Evolutionary conservation across 1,140 invertebrate genomes (phyloP).

Genomic region (Zaprionus tsacasi): DNA sequence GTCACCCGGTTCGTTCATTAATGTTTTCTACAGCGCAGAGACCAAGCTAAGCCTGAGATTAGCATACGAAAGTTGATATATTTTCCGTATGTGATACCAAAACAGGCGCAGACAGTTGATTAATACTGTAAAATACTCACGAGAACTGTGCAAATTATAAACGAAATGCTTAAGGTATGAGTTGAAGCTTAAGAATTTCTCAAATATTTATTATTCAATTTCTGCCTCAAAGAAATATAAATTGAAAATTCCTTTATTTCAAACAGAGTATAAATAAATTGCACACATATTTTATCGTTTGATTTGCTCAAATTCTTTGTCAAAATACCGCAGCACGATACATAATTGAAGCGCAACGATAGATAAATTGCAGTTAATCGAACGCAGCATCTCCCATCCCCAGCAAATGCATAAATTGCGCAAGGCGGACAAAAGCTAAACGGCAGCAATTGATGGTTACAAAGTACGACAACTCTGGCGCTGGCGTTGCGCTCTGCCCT

Average conservation of each 20-base stretch:
- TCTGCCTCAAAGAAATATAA: not conserved
- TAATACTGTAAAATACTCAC: no score
- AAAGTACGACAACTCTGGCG: not conserved
- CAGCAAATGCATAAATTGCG: not conserved
- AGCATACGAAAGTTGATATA: not conserved
- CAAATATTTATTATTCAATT: not conserved
- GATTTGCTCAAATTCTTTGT: not conserved
- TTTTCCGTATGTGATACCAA: not conserved
- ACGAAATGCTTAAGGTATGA: no score
- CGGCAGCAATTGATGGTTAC: not conserved
- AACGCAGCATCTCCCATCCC: not conserved
- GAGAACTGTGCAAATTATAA: not conserved
- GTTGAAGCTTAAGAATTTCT: not conserved
- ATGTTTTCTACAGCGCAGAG: conserved; percentile 10
- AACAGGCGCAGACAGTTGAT: no score
- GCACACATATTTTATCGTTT: not conserved
- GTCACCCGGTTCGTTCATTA: conserved; percentile 31
- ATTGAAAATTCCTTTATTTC: not conserved
- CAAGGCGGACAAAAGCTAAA: not conserved
- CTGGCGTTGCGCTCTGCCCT: not conserved
- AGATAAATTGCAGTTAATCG: not conserved
- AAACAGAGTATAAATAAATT: not conserved
- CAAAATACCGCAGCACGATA: not conserved
- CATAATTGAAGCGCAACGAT: not conserved
- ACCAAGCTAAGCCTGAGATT: conserved; percentile 19